Percentiles rank a stretch among this genome's conserved stretches.
phyloP scores from a whole-genome alignment of 2,797 vertebrate genomes.

The Chelon labrosus region DNA sequence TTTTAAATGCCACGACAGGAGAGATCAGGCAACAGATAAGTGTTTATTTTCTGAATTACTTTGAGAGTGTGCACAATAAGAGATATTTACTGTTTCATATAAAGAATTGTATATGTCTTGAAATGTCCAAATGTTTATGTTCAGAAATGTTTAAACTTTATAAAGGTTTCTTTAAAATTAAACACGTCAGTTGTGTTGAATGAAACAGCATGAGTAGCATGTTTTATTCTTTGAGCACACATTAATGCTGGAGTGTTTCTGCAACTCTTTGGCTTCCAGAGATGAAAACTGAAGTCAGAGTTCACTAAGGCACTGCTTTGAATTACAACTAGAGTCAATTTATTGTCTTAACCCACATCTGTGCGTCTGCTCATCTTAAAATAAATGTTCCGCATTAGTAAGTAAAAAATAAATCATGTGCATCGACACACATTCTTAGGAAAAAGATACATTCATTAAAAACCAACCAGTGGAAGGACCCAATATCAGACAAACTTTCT shows the following conservation, averaged over 20 bases:
- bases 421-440: not conserved
- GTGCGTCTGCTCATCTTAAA: not conserved
- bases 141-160: slow-evolving; percentile 82
- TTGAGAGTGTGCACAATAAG: slow-evolving; percentile 81
- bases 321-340: slow-evolving; percentile 4
- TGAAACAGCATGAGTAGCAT: not conserved
- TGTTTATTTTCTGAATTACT: slow-evolving; percentile 85
- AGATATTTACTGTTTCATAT: slow-evolving; percentile 86
- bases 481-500: not conserved
- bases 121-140: slow-evolving; percentile 82
- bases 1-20: slow-evolving; percentile 66
- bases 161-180: slow-evolving; percentile 82
- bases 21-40: slow-evolving; percentile 71
- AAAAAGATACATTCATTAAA: not conserved
- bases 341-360: slow-evolving; percentile 5
- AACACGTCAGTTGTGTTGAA: not conserved
- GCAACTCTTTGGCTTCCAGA: not conserved
- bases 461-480: not conserved
- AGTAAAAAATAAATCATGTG: not conserved
- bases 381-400: not conserved
- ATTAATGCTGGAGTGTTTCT: not conserved
- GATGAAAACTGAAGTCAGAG: not conserved
- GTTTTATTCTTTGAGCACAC: not conserved
- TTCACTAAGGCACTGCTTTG: slow-evolving; percentile 3
- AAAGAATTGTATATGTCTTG: slow-evolving; percentile 83